Conservation (phyloP, 2,888 invertebrate species). For the Cyclophora albipunctata region DNA sequence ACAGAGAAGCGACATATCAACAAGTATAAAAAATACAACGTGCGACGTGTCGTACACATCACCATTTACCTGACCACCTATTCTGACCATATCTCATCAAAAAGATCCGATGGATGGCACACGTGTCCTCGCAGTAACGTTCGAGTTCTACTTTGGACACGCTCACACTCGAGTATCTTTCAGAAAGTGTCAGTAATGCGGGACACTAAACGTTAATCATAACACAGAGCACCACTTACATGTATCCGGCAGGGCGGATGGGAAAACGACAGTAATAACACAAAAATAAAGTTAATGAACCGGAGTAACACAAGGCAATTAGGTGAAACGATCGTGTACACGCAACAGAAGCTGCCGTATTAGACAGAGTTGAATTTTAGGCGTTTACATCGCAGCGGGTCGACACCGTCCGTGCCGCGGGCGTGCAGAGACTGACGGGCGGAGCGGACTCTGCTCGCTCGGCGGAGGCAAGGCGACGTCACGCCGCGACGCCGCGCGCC, state of each 20-base stretch:
- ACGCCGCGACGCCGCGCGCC: conserved; percentile 26
- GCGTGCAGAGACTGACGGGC: conserved; percentile 63
- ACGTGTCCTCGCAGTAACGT: conserved; percentile 29
- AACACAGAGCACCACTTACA: conserved; percentile 64
- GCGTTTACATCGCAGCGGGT: conserved; percentile 73
- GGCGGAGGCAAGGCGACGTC: conserved; percentile 25
- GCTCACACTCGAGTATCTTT: conserved; percentile 38
- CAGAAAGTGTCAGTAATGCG: conserved; percentile 46
- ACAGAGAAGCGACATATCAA: too few relatives aligned
- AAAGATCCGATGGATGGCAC: conserved; percentile 26
- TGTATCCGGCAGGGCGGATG: conserved; percentile 41
- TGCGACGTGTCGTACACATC: too few relatives aligned
- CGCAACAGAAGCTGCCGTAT: conserved; percentile 64
- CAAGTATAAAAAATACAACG: too few relatives aligned
- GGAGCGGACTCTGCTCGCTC: conserved; percentile 18
- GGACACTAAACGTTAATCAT: conserved; percentile 46
- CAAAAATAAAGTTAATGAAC: conserved; percentile 51
- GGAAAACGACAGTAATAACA: conserved; percentile 37
- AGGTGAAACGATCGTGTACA: conserved; percentile 41
- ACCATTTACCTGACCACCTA: conserved; percentile 38
- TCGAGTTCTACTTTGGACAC: conserved; percentile 41
- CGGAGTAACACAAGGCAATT: conserved; percentile 36
- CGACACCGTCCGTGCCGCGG: conserved; percentile 70
- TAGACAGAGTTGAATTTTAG: conserved; percentile 63
- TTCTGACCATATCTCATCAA: conserved; percentile 46